Evolutionary conservation across 2,888 invertebrate species (phyloP), one percentile per base, ranked within the genome.

Genomic region (Serripes groenlandicus): DNA sequence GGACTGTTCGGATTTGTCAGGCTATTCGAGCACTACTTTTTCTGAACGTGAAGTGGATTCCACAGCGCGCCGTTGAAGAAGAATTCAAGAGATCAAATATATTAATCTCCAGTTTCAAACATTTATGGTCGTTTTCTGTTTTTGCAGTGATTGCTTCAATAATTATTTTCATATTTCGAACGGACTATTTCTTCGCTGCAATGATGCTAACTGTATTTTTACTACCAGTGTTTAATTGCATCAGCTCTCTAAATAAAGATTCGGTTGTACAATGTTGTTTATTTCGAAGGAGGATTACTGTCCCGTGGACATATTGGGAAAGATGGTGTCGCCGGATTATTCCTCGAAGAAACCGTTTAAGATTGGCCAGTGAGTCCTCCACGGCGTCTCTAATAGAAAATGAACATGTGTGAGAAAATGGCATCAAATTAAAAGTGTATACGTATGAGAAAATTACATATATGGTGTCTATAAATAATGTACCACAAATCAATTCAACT

Each of bases 31-130:
- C 90, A 21, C 90, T 91, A 71, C 69, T 92, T 30, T 86, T 85
- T 32, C 75, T 89, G 15, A 89, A 85, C 64, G 89, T 89, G n/a
- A 90, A 89, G 78, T 93, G 92, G 92, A 86, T 91, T 26, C 92
- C 92, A 3, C 92, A 93, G 74, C 70, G 92, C 30, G 90, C 89
- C 0, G 90, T 93, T 0, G 92, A 93, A 60, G 91, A 92, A 58
- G 90, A 92, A 60, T 91, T 92, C 70, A 89, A 85, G 70, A 86
- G 83, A 7, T 89, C 90, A 28, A 93, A 92, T 81, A 90, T 90
- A 54, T 90, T 92, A 69, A 26, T 91, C 32, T 90, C 89, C n/a
- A 91, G 92, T 76, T 75, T 92, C 3, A 88, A 88, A 68, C 91
- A 92, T 81, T 78, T 92, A 28, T 92, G 92, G 92, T 90, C 87